phyloP scores from a whole-genome alignment of 2,113 vertebrate genomes.

The Pteruthius melanotis region DNA sequence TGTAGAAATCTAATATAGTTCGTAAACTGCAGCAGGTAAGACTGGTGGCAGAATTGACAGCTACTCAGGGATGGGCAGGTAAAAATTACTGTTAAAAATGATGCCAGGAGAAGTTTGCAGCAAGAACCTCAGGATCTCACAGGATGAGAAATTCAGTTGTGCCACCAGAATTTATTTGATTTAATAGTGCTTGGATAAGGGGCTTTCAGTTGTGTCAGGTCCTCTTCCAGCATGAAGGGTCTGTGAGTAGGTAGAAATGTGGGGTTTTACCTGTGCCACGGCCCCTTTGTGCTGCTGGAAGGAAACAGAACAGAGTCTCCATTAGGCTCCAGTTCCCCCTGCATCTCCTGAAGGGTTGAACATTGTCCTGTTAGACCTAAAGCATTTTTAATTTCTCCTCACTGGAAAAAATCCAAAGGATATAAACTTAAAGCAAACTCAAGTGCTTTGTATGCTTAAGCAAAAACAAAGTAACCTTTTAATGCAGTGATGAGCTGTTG shows the following conservation, averaged over 20 bases:
- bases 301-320: neutral
- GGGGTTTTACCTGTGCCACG: neutral
- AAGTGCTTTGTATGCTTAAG: neutral
- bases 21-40: constrained; percentile 10
- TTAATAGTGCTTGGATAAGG: neutral
- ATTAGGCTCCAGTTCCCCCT: neutral
- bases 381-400: constrained; percentile 5
- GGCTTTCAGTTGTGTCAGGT: neutral
- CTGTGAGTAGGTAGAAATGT: neutral
- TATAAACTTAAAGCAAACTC: neutral
- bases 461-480: constrained; percentile 15
- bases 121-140: neutral
- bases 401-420: neutral
- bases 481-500: constrained; percentile 33
- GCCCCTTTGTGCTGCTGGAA: neutral
- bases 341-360: neutral
- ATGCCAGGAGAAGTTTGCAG: neutral
- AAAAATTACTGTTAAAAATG: neutral
- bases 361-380: neutral
- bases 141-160: neutral
- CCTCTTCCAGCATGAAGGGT: neutral
- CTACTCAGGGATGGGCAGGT: neutral
- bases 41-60: constrained; percentile 31
- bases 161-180: neutral
- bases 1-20: constrained; percentile 61